phyloP scores from a whole-genome alignment of 2,113 vertebrate genomes.

The Paramisgurnus dabryanus region DNA sequence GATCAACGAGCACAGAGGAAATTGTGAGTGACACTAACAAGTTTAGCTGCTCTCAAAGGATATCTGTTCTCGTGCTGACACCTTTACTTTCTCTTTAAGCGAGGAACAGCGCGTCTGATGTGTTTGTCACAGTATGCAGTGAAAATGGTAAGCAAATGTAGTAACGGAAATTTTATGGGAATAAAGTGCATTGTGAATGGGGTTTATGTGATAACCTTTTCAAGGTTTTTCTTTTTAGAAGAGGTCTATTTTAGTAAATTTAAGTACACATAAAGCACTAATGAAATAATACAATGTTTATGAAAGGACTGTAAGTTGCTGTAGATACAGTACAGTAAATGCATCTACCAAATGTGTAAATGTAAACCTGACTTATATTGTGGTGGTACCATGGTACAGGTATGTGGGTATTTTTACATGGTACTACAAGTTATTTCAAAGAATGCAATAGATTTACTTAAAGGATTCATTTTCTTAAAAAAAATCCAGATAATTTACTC shows the following conservation, averaged over 20 bases:
- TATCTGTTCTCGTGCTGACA: not conserved
- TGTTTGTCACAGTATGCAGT: not conserved
- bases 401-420: too few species aligned
- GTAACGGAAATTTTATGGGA: too few species aligned
- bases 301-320: too few species aligned
- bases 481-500: too few species aligned
- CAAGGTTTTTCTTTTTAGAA: not conserved
- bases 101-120: conserved; percentile 33
- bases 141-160: conserved; percentile 19
- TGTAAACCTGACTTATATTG: too few species aligned
- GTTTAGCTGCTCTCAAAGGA: not conserved
- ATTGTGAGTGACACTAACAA: conserved; percentile 40
- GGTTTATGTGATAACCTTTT: not conserved
- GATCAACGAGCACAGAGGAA: conserved; percentile 16
- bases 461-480: too few species aligned
- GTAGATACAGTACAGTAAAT: too few species aligned
- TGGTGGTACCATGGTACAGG: too few species aligned
- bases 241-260: not conserved
- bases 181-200: too few species aligned
- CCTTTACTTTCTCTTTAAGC: conserved; percentile 23
- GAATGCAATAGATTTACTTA: too few species aligned
- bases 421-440: too few species aligned
- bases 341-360: too few species aligned
- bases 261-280: not conserved
- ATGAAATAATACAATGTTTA: not conserved